Evolutionary conservation across 2,797 vertebrate genomes (phyloP).

Genomic region (Amniataba percoides): DNA sequence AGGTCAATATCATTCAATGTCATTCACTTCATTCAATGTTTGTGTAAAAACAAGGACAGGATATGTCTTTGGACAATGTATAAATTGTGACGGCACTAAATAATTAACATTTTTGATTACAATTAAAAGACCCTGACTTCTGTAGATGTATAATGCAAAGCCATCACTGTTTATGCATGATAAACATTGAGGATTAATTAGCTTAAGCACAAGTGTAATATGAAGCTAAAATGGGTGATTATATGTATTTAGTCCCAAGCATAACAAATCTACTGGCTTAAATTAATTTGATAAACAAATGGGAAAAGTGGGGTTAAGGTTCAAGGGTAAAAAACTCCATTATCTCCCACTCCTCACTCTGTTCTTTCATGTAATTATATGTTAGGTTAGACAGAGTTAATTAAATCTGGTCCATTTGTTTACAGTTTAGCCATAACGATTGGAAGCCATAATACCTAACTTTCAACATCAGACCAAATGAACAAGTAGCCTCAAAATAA

Average conservation of each 20-base stretch:
- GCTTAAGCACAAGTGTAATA: constrained; percentile 82
- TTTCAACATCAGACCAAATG: constrained; percentile 65
- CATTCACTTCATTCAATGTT: constrained; percentile 27
- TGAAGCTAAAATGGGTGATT: constrained; percentile 82
- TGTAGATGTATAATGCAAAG: constrained; percentile 68
- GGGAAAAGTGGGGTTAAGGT: constrained; percentile 74
- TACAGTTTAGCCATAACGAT: constrained; percentile 74
- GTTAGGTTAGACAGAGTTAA: constrained; percentile 80
- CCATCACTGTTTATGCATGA: constrained; percentile 78
- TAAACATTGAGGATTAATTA: constrained; percentile 84
- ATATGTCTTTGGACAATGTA: constrained; percentile 28
- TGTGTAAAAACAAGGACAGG: constrained; percentile 37
- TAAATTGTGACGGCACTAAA: constrained; percentile 28
- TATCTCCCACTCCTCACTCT: constrained; percentile 71
- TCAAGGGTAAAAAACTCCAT: constrained; percentile 78
- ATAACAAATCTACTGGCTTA: constrained; percentile 77
- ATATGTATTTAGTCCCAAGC: constrained; percentile 80
- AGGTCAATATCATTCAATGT: constrained; percentile 56
- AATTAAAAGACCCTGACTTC: constrained; percentile 55
- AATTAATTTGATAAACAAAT: constrained; percentile 85
- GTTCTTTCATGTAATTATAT: constrained; percentile 79
- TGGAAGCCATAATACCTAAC: constrained; percentile 73
- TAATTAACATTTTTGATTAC: constrained; percentile 54
- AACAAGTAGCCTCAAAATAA: constrained; percentile 62
- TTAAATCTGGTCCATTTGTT: constrained; percentile 79